A percentile compares a stretch with the other conserved stretches of the same genome.
phyloP scores from a whole-genome alignment of 2,888 invertebrate genomes.

The Melanostoma scalare region DNA sequence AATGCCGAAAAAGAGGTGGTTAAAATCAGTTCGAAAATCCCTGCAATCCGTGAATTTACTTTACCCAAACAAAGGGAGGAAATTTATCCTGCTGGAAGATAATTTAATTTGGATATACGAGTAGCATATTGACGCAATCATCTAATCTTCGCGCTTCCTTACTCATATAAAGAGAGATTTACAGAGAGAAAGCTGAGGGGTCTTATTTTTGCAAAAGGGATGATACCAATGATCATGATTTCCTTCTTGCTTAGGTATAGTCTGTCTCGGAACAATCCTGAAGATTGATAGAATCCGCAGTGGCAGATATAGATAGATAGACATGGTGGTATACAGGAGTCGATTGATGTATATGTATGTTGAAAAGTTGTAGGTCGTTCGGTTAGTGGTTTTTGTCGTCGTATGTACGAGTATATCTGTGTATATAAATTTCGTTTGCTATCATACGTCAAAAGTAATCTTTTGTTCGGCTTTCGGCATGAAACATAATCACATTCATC shows the following conservation, averaged over 20 bases:
- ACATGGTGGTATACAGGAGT: not conserved
- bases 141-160: conserved; percentile 81
- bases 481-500: conserved; percentile 48
- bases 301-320: conserved; percentile 22
- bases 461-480: conserved; percentile 37
- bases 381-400: conserved; percentile 34
- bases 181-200: conserved; percentile 67
- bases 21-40: conserved; percentile 68
- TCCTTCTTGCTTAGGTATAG: conserved; percentile 36
- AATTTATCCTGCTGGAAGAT: conserved; percentile 79
- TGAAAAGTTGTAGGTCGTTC: conserved; percentile 22
- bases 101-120: conserved; percentile 81
- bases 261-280: conserved; percentile 37
- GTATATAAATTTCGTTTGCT: conserved; percentile 30
- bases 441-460: conserved; percentile 52
- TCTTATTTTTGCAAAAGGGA: conserved; percentile 59
- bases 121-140: conserved; percentile 82
- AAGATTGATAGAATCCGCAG: conserved; percentile 55
- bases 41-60: conserved; percentile 63
- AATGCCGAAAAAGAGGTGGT: conserved; percentile 61
- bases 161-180: conserved; percentile 66
- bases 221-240: conserved; percentile 67
- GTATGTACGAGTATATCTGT: conserved; percentile 2
- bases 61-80: conserved; percentile 78
- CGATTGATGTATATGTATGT: conserved; percentile 16